Base-by-base conservation (phyloP, 2,113 vertebrate species). In the Ariopsis seemanni region DNA sequence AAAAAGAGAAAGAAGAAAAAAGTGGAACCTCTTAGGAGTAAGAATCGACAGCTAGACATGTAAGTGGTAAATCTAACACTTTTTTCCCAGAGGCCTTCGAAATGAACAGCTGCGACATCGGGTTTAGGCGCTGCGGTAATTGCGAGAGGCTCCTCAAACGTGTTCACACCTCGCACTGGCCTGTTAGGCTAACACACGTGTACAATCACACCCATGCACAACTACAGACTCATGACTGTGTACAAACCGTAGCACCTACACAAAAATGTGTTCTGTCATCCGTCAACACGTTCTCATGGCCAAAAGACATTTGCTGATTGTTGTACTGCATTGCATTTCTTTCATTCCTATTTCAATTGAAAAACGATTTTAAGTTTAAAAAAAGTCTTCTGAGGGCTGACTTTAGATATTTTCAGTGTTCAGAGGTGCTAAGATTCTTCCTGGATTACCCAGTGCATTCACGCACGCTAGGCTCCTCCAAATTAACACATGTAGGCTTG, bases 21-120 rank as follows among this genome's bases (percentile, higher is more conserved):
- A 77, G 57, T 63, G 27, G 86, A 82, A 87, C 48, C 75, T 90
- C 83, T 62, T 74, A 79, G n/a, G 89, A 77, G 18, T 63, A 30
- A 22, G 85, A 90, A 89, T 87, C 72, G 81, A 77, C 86, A 86
- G 58, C 69, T 67, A 62, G 75, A 57, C 86, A 65, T 57, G 58
- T 63, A 90, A 90, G 86, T 91, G 88, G 87, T 77, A 89, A 89
- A 87, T 87, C 62, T 82, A 62, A 52, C 62, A 88, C 83, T 87
- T 84, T 87, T 69, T 22, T 87, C 83, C 87, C 87, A 58, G 30
- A 34, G 85, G 83, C 83, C 65, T 86, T 77, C 88, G 53, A 77
- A n/a, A 85, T 90, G 67, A 89, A 90, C 87, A 89, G 77, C 89
- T 91, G 88, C 83, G 62, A 69, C 84, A 69, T 60, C 67, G 57